Percentiles rank a stretch among this genome's conserved stretches.
phyloP scores from a whole-genome alignment of 2,888 invertebrate species.

The Ramazzottius varieornatus region DNA sequence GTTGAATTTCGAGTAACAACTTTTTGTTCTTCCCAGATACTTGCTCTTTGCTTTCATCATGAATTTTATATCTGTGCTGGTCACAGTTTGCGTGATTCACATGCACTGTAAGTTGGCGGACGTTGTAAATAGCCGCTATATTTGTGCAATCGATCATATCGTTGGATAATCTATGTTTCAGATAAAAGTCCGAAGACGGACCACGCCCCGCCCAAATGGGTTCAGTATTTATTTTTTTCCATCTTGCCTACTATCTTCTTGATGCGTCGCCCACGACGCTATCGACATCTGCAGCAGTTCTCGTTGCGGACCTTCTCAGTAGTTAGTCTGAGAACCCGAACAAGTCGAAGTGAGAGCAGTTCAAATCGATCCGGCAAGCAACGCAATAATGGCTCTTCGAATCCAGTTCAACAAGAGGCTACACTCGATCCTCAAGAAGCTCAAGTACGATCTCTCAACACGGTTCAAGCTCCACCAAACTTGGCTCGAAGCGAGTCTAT shows the following conservation, averaged over 20 bases:
- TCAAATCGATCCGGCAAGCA: not conserved
- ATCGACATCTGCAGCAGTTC: not conserved
- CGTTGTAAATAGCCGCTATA: conserved; percentile 26
- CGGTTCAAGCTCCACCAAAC: not conserved
- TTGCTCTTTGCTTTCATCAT: conserved; percentile 28
- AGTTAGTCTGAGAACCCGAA: not conserved
- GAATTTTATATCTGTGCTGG: conserved; percentile 29
- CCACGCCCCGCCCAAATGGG: conserved; percentile 24
- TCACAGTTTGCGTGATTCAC: conserved; percentile 29
- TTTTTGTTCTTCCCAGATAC: conserved; percentile 20
- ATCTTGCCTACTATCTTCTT: conserved; percentile 25
- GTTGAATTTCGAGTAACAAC: not conserved
- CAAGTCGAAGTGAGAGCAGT: not conserved
- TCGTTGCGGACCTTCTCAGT: not conserved
- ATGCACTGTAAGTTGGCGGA: conserved; percentile 27
- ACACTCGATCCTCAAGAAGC: not conserved
- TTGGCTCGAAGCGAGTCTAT: not conserved
- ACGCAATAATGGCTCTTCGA: not conserved
- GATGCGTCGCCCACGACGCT: conserved; percentile 24
- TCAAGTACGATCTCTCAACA: not conserved
- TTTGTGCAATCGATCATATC: too few species aligned
- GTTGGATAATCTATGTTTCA: too few species aligned
- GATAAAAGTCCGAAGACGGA: not conserved
- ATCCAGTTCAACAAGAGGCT: not conserved
- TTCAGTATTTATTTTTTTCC: conserved; percentile 24